Evolutionary conservation across 23 tunicate species (phyloP).

Genomic region (Trididemnum clinides): DNA sequence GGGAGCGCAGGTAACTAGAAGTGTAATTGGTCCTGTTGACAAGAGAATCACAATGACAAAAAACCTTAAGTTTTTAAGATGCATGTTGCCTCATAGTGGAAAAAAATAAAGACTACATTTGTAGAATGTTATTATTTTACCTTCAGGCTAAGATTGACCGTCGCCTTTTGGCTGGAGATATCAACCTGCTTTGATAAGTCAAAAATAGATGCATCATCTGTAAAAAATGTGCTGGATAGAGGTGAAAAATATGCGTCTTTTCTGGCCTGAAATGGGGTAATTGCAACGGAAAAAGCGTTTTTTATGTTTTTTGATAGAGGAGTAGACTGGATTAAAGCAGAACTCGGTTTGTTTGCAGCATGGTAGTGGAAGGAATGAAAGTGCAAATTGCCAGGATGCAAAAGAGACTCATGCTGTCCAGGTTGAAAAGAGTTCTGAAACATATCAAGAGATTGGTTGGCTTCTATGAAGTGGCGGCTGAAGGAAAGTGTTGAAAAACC

Average conservation of each 20-base stretch:
- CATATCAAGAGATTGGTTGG: neutral
- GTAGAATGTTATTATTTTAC: no score
- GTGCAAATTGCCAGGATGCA: neutral
- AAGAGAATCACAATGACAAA: no score
- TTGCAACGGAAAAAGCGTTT: neutral
- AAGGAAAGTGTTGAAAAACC: conserved; percentile 22
- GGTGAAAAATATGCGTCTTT: neutral
- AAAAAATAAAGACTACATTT: no score
- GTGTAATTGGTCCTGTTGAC: no score
- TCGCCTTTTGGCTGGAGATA: no score
- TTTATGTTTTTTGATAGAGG: neutral
- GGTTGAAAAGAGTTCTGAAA: conserved; percentile 17
- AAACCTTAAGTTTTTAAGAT: no score
- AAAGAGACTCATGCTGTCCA: neutral
- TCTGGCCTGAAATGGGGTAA: neutral
- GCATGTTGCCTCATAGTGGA: no score
- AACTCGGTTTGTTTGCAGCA: neutral
- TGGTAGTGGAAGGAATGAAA: neutral
- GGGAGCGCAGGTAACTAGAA: no score
- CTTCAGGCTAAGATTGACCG: no score
- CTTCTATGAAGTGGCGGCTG: neutral
- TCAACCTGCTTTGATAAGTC: no score
- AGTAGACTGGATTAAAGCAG: neutral
- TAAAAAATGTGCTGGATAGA: neutral
- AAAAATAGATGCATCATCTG: neutral